These are phyloP conservation scores for Leptosomus discolor DNA, from an alignment of 2,113 vertebrate genomes.

Conservation along the genomic window DNA sequence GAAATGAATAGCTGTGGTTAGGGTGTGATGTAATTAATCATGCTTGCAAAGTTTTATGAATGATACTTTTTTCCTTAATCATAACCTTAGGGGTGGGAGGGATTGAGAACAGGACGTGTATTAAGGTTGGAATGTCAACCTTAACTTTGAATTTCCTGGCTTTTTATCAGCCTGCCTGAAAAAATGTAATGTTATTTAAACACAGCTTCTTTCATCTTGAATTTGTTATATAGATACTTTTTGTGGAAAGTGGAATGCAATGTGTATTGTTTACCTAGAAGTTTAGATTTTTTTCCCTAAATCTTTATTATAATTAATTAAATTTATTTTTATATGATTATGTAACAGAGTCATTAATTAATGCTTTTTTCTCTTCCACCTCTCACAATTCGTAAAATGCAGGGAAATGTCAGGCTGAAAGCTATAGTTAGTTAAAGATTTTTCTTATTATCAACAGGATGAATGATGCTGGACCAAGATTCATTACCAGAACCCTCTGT, in stretches of 20 bases:
- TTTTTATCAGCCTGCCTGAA: conserved; percentile 14
- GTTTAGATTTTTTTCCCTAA: background rate
- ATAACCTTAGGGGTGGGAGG: background rate
- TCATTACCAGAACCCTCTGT: background rate
- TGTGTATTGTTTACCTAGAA: background rate
- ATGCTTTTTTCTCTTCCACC: background rate
- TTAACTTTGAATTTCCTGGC: conserved; percentile 37
- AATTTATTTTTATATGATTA: background rate
- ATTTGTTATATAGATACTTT: background rate
- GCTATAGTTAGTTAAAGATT: background rate
- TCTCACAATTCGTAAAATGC: background rate
- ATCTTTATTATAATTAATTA: background rate
- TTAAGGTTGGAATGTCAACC: conserved; percentile 10
- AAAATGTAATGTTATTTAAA: conserved; percentile 21
- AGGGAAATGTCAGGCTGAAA: background rate
- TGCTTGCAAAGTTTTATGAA: background rate
- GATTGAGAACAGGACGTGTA: background rate
- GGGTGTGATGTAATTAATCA: conserved; percentile 19
- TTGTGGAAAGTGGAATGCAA: background rate
- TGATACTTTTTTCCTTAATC: conserved; percentile 6
- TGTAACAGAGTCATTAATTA: background rate
- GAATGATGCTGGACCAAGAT: background rate
- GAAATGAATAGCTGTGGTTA: background rate
- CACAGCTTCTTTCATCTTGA: background rate
- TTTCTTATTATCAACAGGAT: background rate